A percentile compares a stretch with the other conserved stretches of the same genome.
phyloP scores from a whole-genome alignment of 2,797 vertebrate species.

The Bovichtus diacanthus region DNA sequence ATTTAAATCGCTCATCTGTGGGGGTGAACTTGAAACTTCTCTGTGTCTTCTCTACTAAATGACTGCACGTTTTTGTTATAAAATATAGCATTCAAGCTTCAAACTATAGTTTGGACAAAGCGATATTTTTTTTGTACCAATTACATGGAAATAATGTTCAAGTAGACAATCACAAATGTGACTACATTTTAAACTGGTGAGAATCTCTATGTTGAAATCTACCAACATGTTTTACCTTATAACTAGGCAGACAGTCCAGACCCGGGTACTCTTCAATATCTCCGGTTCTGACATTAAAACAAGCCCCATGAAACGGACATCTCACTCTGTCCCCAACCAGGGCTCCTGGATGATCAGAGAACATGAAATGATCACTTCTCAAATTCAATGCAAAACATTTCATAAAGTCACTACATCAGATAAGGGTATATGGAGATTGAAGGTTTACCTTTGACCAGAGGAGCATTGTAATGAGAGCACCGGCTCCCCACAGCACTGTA shows the following conservation, averaged over 20 bases:
- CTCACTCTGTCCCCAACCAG: conserved; percentile 86
- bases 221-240: conserved; percentile 81
- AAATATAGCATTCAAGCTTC: not conserved
- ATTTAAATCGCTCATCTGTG: not conserved
- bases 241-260: conserved; percentile 86
- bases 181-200: not conserved
- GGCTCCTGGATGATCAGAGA: conserved; percentile 76
- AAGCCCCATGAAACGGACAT: conserved; percentile 92
- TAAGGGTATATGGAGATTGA: not conserved
- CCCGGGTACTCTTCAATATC: conserved; percentile 94
- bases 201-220: not conserved
- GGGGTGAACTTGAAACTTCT: not conserved
- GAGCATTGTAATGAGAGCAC: conserved; percentile 89
- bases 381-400: not conserved
- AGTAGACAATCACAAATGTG: not conserved
- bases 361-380: not conserved
- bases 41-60: not conserved
- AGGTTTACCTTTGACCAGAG: conserved; percentile 88
- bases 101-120: not conserved
- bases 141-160: not conserved
- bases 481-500: conserved; percentile 87
- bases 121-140: not conserved
- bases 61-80: not conserved
- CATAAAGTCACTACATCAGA: not conserved
- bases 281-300: conserved; percentile 90